Conservation (phyloP, 1,140 invertebrate genomes). For the Zaprionus nigranus region DNA sequence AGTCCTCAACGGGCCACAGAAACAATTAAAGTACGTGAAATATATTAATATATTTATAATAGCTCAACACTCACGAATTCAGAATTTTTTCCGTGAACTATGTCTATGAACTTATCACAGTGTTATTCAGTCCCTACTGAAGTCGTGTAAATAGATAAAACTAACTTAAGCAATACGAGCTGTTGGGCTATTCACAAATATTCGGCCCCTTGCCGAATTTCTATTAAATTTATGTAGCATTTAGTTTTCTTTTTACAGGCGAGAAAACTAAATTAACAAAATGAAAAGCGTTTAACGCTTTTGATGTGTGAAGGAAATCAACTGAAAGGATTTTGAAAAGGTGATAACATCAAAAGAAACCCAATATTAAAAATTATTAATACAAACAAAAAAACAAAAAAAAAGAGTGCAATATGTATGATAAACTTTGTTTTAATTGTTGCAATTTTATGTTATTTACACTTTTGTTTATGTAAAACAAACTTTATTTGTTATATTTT, state of each 20-base stretch:
- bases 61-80: conserved; percentile 32
- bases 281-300: conserved; percentile 56
- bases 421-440: conserved; percentile 71
- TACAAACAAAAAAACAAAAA: conserved; percentile 32
- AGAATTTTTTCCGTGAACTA: not conserved
- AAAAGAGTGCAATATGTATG: conserved; percentile 45
- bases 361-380: conserved; percentile 47
- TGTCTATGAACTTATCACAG: not conserved
- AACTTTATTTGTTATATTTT: conserved; percentile 71
- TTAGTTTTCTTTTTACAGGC: conserved; percentile 78
- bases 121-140: not conserved
- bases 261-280: conserved; percentile 62
- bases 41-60: conserved; percentile 14
- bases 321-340: conserved; percentile 63
- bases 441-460: conserved; percentile 79
- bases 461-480: conserved; percentile 73
- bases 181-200: conserved; percentile 61
- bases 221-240: conserved; percentile 66
- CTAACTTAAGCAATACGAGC: not conserved
- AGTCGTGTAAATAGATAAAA: not conserved
- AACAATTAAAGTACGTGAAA: conserved; percentile 25
- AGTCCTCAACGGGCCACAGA: conserved; percentile 5
- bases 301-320: conserved; percentile 66
- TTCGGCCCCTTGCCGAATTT: conserved; percentile 60
- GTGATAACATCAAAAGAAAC: conserved; percentile 62